A percentile compares a stretch with the other conserved stretches of the same genome.
Evolutionary conservation across 2,113 vertebrate genomes (phyloP).

Genomic region (Eptesicus fuscus): DNA sequence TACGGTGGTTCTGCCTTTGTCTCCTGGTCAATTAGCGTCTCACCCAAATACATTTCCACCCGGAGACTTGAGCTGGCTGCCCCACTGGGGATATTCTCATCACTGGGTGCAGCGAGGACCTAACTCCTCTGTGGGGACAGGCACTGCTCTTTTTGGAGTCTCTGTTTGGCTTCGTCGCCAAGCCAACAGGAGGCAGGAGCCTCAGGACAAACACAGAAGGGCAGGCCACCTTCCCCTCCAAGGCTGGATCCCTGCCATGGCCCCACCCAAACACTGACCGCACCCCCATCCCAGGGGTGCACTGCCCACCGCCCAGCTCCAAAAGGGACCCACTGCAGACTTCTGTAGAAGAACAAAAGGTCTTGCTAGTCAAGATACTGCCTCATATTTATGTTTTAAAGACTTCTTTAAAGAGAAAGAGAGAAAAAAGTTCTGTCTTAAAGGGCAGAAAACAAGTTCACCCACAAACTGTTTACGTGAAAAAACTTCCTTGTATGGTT

Average conservation of each 20-base stretch:
- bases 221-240: background rate
- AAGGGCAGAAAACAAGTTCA: slow-evolving; percentile 56
- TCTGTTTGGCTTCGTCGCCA: background rate
- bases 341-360: slow-evolving; percentile 60
- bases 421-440: slow-evolving; percentile 32
- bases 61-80: slow-evolving; percentile 11
- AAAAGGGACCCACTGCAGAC: background rate
- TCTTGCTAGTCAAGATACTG: slow-evolving; percentile 62
- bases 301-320: accelerated
- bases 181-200: background rate
- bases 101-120: background rate
- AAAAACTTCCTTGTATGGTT: slow-evolving; percentile 48
- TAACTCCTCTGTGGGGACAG: slow-evolving; percentile 10
- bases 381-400: slow-evolving; percentile 59
- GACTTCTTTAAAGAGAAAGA: background rate
- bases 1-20: background rate
- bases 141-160: slow-evolving; percentile 24
- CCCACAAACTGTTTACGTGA: slow-evolving; percentile 39
- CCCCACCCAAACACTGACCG: background rate
- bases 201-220: background rate
- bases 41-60: slow-evolving; percentile 36
- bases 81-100: slow-evolving; percentile 1
- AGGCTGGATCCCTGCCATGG: background rate
- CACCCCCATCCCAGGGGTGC: no score
- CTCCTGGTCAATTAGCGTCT: slow-evolving; percentile 63